Evolutionary conservation across 2,888 invertebrate genomes (phyloP).

Genomic region (Ametastegia equiseti): DNA sequence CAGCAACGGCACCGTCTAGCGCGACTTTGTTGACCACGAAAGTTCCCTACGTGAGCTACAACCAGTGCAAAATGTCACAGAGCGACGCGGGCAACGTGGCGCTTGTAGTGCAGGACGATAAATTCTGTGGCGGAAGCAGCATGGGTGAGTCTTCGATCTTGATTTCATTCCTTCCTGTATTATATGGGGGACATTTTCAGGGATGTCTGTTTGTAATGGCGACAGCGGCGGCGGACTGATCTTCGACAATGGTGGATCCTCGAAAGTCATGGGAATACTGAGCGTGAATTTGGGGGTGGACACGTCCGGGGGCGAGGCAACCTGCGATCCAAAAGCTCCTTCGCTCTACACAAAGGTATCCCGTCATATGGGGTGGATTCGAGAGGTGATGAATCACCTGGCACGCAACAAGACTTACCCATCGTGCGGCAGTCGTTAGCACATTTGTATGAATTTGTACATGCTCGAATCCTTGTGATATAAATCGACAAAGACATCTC

Average conservation of each 20-base stretch:
- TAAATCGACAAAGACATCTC: no score
- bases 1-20: constrained; percentile 64
- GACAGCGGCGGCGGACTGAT: constrained; percentile 77
- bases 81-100: constrained; percentile 56
- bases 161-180: no score
- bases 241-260: constrained; percentile 67
- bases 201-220: constrained; percentile 75
- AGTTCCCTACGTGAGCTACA: constrained; percentile 66
- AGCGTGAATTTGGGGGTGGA: constrained; percentile 70
- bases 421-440: not conserved
- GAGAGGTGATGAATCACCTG: constrained; percentile 58
- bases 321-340: constrained; percentile 69
- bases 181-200: constrained; percentile 64
- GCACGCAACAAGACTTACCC: not conserved
- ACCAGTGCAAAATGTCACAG: constrained; percentile 61
- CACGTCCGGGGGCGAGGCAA: constrained; percentile 55
- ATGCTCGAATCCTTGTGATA: no score
- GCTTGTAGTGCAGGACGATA: constrained; percentile 69
- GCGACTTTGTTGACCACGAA: constrained; percentile 64
- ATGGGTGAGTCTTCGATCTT: constrained; percentile 65
- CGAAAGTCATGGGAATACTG: constrained; percentile 76
- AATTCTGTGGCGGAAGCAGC: constrained; percentile 73
- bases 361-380: constrained; percentile 68
- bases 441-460: not conserved
- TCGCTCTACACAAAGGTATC: constrained; percentile 72